Conservation (phyloP, 2,797 vertebrate species). For the Macropodus opercularis region DNA sequence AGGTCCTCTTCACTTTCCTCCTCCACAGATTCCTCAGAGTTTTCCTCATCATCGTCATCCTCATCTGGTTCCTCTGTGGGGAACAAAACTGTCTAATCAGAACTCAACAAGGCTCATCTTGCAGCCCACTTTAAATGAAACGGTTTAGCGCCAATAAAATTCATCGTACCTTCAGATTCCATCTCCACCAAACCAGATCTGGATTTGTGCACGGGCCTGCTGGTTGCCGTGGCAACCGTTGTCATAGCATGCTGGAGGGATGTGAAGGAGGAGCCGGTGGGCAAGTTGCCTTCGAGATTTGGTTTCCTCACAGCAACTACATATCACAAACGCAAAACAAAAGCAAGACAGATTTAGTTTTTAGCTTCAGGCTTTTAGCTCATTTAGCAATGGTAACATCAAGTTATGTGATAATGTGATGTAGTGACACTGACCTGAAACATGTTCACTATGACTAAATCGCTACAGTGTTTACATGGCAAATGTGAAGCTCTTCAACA, state of each 20-base stretch:
- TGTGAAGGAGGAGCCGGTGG: slow-evolving; percentile 47
- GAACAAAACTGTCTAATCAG: neutral
- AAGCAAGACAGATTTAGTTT: neutral
- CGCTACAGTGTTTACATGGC: no score
- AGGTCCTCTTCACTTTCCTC: slow-evolving; percentile 88
- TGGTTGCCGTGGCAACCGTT: slow-evolving; percentile 64
- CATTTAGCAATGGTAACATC: no score
- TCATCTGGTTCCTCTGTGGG: slow-evolving; percentile 85
- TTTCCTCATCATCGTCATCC: slow-evolving; percentile 85
- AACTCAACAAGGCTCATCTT: neutral
- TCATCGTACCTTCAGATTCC: slow-evolving; percentile 76
- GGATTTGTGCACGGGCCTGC: slow-evolving; percentile 57
- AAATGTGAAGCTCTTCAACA: neutral
- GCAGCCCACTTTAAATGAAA: neutral
- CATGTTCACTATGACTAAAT: no score
- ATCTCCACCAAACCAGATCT: slow-evolving; percentile 72
- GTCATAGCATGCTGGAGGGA: slow-evolving; percentile 53
- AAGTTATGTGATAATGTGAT: no score
- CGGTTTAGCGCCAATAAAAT: neutral
- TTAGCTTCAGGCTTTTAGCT: neutral
- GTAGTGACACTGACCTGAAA: no score
- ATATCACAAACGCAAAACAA: slow-evolving; percentile 21
- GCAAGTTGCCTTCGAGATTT: slow-evolving; percentile 36
- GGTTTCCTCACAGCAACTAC: slow-evolving; percentile 50
- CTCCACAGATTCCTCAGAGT: slow-evolving; percentile 77